Base-by-base conservation (phyloP, 2,888 invertebrate genomes). In the Erebia epiphron region DNA sequence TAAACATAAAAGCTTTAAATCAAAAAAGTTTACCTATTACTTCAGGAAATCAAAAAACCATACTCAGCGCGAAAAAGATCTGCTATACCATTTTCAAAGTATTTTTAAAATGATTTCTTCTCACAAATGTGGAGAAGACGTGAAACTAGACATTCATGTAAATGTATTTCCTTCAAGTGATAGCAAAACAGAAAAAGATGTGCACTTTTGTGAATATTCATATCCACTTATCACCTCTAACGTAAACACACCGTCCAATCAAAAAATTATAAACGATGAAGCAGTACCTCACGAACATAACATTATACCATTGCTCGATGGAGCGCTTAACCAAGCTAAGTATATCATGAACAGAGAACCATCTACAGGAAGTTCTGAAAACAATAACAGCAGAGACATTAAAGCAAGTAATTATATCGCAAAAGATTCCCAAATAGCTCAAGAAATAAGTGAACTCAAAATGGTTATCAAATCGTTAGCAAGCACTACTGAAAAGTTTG, bases 301-400 rank as follows among this genome's bases (percentile, higher is more conserved):
- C 75, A 82, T 89, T 46, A 86, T 90, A 73, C 82, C 88, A 11
- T 60, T 90, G 73, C 81, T 90, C 52, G 89, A 91, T 73, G 81
- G 83, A 16, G 81, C 89, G 56, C 75, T 76, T 2, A 89, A 86
- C 73, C 83, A 88, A 77, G 72, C 78, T 11, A 86, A 86, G 76
- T 85, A 84, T 74, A 81, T 87, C 26, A 79, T 83, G 14, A 80
- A 75, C 60, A 78, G 73, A 75, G 79, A 78, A 21, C 79, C 73
- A 61, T 78, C 79, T 16, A 77, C 63, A 54, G 73, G 77, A 54
- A 77, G 80, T 60, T 72, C 73, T 54, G 68, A 73, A 75, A 67
- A 21, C 69, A 26, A 72, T 73, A 70, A 58, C 11, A 62, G 68
- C 72, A 26, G 69, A 49, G 67, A 66, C 9, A 78, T 80, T 66